Percentiles rank a stretch among this genome's conserved stretches.
Evolutionary conservation across 2,797 vertebrate genomes (phyloP).

Genomic region (Takifugu rubripes): DNA sequence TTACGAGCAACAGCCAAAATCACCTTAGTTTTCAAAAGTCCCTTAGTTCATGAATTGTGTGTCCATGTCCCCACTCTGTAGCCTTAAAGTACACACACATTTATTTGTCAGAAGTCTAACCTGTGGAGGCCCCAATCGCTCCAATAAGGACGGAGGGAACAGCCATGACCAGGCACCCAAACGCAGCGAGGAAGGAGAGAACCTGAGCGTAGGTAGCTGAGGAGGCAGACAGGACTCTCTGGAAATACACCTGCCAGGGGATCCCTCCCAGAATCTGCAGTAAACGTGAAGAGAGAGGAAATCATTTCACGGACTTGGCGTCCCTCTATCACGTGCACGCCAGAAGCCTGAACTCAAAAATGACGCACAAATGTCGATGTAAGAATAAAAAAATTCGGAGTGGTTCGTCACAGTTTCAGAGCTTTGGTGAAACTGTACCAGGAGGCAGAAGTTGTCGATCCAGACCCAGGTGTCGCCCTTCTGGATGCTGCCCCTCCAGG

Average conservation of each 20-base stretch:
- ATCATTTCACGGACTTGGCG: too few relatives aligned
- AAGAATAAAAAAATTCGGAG: not conserved
- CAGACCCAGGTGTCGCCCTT: conserved; percentile 83
- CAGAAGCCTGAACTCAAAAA: not conserved
- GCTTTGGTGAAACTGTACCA: conserved; percentile 71
- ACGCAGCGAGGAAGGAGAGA: conserved; percentile 92
- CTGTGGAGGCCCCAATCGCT: conserved; percentile 95
- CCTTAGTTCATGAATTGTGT: too few relatives aligned
- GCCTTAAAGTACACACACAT: too few relatives aligned
- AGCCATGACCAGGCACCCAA: conserved; percentile 96
- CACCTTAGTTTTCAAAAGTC: not conserved
- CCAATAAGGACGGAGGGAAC: conserved; percentile 91
- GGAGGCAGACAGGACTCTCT: conserved; percentile 93
- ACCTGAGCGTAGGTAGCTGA: conserved; percentile 96
- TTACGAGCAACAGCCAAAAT: not conserved
- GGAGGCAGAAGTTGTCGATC: conserved; percentile 91
- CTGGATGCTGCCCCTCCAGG: conserved; percentile 87
- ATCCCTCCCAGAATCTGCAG: conserved; percentile 92
- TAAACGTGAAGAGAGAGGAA: not conserved
- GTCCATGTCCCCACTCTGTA: not conserved
- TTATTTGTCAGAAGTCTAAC: conserved; percentile 61
- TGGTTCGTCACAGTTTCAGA: not conserved
- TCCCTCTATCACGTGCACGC: too few relatives aligned
- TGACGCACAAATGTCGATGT: too few relatives aligned
- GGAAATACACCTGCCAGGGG: conserved; percentile 98